Base-by-base conservation (phyloP, 2,113 vertebrate species). In the Thalassarche chlororhynchos region DNA sequence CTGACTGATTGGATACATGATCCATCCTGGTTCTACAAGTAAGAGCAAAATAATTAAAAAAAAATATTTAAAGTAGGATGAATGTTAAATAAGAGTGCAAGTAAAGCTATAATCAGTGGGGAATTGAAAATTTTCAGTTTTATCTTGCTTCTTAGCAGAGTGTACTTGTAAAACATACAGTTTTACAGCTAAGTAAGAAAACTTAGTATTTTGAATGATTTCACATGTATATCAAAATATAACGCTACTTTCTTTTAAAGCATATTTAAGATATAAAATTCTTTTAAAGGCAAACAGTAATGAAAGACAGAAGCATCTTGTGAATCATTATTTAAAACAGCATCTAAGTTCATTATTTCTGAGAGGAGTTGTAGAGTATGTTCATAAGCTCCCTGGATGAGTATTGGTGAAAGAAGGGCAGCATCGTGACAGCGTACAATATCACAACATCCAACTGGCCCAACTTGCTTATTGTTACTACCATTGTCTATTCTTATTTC, bases 1-100 rank as follows among this genome's bases (percentile, higher is more conserved):
- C 97, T 99, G 66, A 99, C 96, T 40, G 99, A 99, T 62, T 99
- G 99, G 97, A 99, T 99, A 96, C 99, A 99, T 42, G 99, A 98
- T 49, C 99, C 99, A 71, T 99, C 99, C 85, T 99, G 97, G 97
- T 99, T 99, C 99, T 99, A 96, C 52, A 98, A 93, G 89, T 16
- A 84, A 57, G 89, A 96, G 92, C 36, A 96, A 94, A 69, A 96
- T 10, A 38, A 31, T 36, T 61, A 3, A 9, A 60, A 57, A 71
- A 57, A 47, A 36, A n/a, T 16, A 34, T 24, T 8, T 42, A 8
- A 40, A 49, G 10, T 42, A 71, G 29, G 7, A 60, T 71, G 13
- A 70, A 69, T 17, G 14, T 51, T 61, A 81, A 21, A 38, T 29
- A 74, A 54, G 16, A 81, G 19, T 32, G 21, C 13, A 77, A 34